Base-by-base conservation (phyloP, 2,888 invertebrate species). In the Ametastegia equiseti region DNA sequence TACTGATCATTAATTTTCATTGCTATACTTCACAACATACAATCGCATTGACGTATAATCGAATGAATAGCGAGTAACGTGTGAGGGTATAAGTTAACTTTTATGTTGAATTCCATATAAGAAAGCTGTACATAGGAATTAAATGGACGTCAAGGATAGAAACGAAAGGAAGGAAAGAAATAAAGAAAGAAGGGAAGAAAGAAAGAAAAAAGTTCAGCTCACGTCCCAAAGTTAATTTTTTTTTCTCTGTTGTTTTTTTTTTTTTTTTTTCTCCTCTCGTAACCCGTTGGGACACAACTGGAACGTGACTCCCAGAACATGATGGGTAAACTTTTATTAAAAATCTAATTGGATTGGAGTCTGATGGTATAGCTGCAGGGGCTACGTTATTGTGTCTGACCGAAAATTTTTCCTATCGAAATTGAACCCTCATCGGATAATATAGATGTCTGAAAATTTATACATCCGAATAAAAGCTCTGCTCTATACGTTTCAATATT, bases 291-390 rank as follows among this genome's bases (percentile, higher is more conserved):
- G 87, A 85, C 84, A 84, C 82, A 60, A 83, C 83, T 82, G 82
- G 83, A 84, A 86, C 87, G 87, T 87, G 87, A 87, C 86, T 85
- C 84, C 84, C 83, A 84, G 82, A 65, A 82, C 85, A 83, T 85
- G 87, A 88, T 87, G 88, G 86, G 85, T 88, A 88, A 88, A 88
- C 88, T 88, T 88, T 88, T 88, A 88, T 88, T 88, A 88, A 88
- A 88, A 88, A 88, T 88, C 88, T 88, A 88, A 88, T 88, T 88
- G 88, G 88, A 88, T 88, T 87, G 86, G 87, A 84, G 88, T 83
- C 85, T 23, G 50, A 57, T 23, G 60, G n/a, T 33, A 27, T n/a
- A 39, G 27, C 13, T 71, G 77, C 27, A 54, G 13, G 54, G 23
- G n/a, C 54, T 23, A 47, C 33, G 67, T 27, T 36, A 67, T 80